Evolutionary conservation across 2,113 vertebrate species (phyloP).

Genomic region (Ramphastos sulfuratus): DNA sequence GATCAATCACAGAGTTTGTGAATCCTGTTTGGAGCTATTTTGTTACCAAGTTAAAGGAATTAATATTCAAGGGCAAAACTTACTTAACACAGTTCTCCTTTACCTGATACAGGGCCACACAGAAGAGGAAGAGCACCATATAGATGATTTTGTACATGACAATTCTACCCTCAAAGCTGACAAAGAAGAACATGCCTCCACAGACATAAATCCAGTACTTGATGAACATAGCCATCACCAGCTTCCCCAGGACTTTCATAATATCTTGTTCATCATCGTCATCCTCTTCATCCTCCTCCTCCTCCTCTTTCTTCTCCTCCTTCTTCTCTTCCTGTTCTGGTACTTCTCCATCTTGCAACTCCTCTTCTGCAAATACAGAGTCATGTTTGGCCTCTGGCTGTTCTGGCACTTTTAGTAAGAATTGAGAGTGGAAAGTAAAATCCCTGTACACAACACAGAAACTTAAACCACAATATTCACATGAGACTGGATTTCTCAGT

Average conservation of each 20-base stretch:
- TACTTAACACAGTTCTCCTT: not conserved
- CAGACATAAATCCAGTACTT: constrained; percentile 99
- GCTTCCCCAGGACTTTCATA: constrained; percentile 91
- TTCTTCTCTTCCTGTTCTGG: constrained; percentile 43
- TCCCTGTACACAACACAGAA: not conserved
- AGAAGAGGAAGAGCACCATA: constrained; percentile 98
- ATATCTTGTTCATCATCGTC: constrained; percentile 85
- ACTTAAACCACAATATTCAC: not conserved
- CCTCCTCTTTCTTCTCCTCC: constrained; percentile 51
- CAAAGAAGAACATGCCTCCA: constrained; percentile 98
- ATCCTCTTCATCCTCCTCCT: constrained; percentile 69
- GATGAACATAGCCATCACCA: constrained; percentile 94
- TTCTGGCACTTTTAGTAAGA: not conserved
- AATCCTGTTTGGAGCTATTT: not conserved
- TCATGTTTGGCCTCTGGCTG: constrained; percentile 10
- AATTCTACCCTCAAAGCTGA: constrained; percentile 95
- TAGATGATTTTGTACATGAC: constrained; percentile 99
- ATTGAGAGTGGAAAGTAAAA: not conserved
- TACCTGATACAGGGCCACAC: constrained; percentile 97
- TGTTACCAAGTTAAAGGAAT: not conserved
- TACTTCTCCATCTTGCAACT: constrained; percentile 58
- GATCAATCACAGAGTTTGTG: not conserved
- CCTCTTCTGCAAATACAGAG: constrained; percentile 63
- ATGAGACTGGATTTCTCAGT: not conserved
- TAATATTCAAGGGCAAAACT: not conserved